Percentiles rank a stretch among this genome's conserved stretches.
Evolutionary conservation across 2,888 invertebrate genomes (phyloP).

Genomic region (Morpho deidamia): DNA sequence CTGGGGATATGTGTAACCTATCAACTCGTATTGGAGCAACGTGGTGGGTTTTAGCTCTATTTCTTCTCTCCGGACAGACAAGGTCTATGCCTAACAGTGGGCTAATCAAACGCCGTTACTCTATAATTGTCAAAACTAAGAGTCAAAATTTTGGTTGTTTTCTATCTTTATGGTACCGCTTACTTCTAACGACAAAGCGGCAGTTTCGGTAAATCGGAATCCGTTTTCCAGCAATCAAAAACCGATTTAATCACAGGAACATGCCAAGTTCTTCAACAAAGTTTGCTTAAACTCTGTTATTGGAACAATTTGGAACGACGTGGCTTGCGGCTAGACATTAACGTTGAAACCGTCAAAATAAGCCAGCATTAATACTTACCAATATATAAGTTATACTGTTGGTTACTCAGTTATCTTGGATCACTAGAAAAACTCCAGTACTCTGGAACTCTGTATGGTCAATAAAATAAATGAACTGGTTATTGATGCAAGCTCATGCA

Average conservation of each 20-base stretch:
- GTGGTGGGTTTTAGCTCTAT: no score
- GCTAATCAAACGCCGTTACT: neutral
- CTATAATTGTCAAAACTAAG: neutral
- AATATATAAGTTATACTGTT: neutral
- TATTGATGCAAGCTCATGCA: no score
- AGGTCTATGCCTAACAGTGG: neutral
- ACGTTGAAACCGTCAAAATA: constrained; percentile 59
- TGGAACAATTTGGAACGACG: constrained; percentile 72
- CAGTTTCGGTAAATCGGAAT: constrained; percentile 55
- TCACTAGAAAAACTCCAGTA: no score
- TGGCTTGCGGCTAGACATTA: constrained; percentile 68
- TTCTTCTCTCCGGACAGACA: no score
- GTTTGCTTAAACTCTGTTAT: constrained; percentile 68
- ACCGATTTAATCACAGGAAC: constrained; percentile 75
- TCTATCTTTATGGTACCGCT: constrained; percentile 47
- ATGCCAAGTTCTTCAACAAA: constrained; percentile 68
- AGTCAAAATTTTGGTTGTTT: constrained; percentile 41
- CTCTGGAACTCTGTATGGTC: no score
- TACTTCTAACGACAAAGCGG: constrained; percentile 64
- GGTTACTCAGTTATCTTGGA: no score
- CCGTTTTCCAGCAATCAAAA: constrained; percentile 66
- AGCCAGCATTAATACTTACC: constrained; percentile 44
- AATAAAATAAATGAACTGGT: no score
- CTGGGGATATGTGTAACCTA: no score
- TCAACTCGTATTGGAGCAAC: no score